A percentile compares a stretch with the other conserved stretches of the same genome.
phyloP scores from a whole-genome alignment of 2,113 vertebrate species.

The Centrocercus urophasianus region DNA sequence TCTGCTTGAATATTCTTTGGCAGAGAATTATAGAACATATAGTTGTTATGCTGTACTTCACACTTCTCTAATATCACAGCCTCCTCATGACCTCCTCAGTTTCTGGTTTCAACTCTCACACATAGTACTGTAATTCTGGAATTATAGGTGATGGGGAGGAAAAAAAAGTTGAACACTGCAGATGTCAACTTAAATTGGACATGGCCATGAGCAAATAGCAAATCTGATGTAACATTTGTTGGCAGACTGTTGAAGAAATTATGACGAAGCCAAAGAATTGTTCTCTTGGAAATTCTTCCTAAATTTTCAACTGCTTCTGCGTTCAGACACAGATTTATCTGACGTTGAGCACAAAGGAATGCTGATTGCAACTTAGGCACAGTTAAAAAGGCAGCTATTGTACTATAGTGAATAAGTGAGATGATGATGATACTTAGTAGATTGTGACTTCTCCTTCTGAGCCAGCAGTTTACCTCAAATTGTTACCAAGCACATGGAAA shows the following conservation, averaged over 20 bases:
- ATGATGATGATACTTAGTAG: not conserved
- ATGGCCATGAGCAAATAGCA: not conserved
- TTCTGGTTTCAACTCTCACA: not conserved
- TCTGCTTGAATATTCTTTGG: not conserved
- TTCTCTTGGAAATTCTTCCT: not conserved
- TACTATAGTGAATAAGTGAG: not conserved
- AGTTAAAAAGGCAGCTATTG: not conserved
- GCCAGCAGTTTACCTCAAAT: not conserved
- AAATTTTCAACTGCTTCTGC: not conserved
- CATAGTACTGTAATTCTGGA: not conserved
- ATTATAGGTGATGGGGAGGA: not conserved
- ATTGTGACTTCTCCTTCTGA: not conserved
- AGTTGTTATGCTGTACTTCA: not conserved
- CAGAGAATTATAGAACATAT: not conserved
- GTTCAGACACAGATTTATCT: not conserved
- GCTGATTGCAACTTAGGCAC: constrained; percentile 14
- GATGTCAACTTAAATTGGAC: not conserved
- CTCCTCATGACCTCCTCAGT: not conserved
- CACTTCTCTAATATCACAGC: not conserved
- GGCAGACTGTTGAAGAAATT: not conserved
- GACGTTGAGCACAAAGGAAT: constrained; percentile 22
- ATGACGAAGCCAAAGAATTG: not conserved
- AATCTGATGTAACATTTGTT: not conserved
- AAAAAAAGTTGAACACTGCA: not conserved
- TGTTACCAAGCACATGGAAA: constrained; percentile 41